Conservation (phyloP, 2,797 vertebrate genomes). For the Poeciliopsis paucimaculata region DNA sequence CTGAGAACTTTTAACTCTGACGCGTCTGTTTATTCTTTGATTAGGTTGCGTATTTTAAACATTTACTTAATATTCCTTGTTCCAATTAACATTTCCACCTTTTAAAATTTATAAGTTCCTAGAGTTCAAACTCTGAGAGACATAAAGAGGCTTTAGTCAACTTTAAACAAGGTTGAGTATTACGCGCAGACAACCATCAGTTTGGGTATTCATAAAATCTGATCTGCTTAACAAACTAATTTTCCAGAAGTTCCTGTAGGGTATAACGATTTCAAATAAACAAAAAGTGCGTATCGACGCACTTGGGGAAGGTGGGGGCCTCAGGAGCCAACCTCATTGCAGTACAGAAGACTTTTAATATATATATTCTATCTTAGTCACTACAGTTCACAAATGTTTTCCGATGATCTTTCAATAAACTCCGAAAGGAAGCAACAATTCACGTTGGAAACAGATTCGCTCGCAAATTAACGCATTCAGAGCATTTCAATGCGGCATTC, state of each 20-base stretch:
- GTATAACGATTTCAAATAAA: not conserved
- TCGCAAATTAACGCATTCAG: not conserved
- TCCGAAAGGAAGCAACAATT: not conserved
- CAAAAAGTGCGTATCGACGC: slow-evolving; percentile 34
- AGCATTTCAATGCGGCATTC: not conserved
- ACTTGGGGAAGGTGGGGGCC: not conserved
- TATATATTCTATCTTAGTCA: not conserved
- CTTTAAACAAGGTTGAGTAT: not conserved
- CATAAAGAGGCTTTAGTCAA: not conserved
- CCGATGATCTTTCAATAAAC: not conserved
- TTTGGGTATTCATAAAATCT: not conserved
- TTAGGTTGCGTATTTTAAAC: not conserved
- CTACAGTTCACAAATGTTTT: not conserved
- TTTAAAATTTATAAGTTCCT: not conserved
- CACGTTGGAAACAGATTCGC: not conserved
- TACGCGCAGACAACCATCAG: not conserved
- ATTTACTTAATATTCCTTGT: not conserved
- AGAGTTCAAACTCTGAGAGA: not conserved
- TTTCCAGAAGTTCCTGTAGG: not conserved
- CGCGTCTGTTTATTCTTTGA: not conserved
- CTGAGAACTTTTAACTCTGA: not conserved
- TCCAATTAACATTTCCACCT: no score
- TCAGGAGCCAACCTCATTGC: not conserved
- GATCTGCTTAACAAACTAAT: not conserved
- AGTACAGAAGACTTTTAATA: not conserved